Base-by-base conservation (phyloP, 2,888 invertebrate species). In the Clunio marinus region DNA sequence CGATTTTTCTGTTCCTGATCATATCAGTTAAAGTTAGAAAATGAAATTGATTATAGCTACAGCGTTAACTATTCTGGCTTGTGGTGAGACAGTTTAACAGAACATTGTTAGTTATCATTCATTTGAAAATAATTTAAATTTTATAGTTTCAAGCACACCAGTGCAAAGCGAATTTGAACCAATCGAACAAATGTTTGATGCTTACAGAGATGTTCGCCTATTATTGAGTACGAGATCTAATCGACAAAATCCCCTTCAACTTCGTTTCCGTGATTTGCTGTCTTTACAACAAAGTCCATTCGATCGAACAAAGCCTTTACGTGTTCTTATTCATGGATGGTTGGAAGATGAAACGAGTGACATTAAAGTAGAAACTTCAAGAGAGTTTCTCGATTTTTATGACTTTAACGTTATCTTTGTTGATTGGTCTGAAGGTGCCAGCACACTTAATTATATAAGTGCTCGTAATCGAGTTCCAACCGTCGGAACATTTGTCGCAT, bases 401-500 rank as follows among this genome's bases (percentile, higher is more conserved):
- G 58, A 68, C 22, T 28, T 27, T 5, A 66, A 66, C 25, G 13
- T 66, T 25, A 35, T 66, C 13, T 51, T 66, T 15, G 55, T 74
- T 8, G 77, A 78, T 67, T 78, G 77, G 77, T 75, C 76, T 68
- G 70, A 74, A 28, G 75, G 72, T 27, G 75, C 77, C 0, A 73
- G 73, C 1, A 76, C 74, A 17, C 68, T 75, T 15, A 76, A 76
- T 65, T 77, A 77, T 69, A 74, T 75, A 25, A 70, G 71, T 7
- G 77, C 76, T 13, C 74, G 75, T 0, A 71, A 70, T n/a, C 72
- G 75, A 60, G 74, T 77, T 15, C 74, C 74, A 57, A 73, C 70
- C 32, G 74, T 76, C 37, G 77, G 75, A 1, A 71, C 72, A 0
- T 74, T 75, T 68, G 60, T 78, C 7, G 75, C 74, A 0, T 51